Conservation (phyloP, 2,888 invertebrate species). For the Drosophila anceps region DNA sequence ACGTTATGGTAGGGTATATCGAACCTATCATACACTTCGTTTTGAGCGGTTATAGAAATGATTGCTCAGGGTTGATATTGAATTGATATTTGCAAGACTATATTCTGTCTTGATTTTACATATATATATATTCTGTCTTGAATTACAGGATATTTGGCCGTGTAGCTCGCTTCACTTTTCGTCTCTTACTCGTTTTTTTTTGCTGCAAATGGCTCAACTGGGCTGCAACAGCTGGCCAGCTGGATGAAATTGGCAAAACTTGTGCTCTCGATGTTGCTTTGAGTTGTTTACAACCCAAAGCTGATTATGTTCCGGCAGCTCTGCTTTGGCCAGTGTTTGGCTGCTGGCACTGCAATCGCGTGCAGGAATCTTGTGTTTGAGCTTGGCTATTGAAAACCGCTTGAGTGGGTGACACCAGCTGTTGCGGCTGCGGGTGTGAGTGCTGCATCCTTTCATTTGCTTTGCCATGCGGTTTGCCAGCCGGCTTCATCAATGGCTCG, state of each 20-base stretch:
- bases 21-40: background rate
- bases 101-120: no score
- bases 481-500: background rate
- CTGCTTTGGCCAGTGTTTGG: background rate
- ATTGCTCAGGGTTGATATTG: background rate
- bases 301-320: constrained; percentile 46
- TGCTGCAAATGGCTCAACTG: constrained; percentile 11
- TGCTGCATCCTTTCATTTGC: background rate
- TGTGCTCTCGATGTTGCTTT: constrained; percentile 36
- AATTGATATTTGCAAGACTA: no score
- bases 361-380: constrained; percentile 5
- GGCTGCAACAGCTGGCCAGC: constrained; percentile 30
- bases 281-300: constrained; percentile 47
- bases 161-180: background rate
- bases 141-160: background rate
- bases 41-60: no score
- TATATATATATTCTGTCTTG: no score
- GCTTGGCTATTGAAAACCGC: constrained; percentile 14
- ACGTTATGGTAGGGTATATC: background rate
- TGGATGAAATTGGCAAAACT: constrained; percentile 42
- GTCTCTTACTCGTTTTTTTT: background rate
- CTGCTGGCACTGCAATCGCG: constrained; percentile 7
- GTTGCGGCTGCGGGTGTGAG: background rate
- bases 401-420: constrained; percentile 10
- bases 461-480: background rate